These are phyloP conservation scores for Stenurella melanura DNA, from an alignment of 2,888 invertebrate genomes.

Conservation along the genomic window DNA sequence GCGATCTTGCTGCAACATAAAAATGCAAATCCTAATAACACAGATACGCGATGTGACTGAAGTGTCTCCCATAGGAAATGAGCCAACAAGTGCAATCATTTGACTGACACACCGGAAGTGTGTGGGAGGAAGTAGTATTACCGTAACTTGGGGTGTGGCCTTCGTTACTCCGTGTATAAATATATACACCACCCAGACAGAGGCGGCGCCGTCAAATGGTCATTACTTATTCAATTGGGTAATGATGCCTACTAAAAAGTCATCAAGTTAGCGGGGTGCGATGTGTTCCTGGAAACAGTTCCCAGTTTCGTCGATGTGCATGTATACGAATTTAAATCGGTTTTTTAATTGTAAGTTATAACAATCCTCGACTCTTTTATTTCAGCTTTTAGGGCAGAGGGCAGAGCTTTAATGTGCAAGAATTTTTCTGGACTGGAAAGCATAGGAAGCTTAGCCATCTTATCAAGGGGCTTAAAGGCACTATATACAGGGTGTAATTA, in stretches of 20 bases:
- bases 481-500: too few species aligned
- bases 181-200: slow-evolving; percentile 28
- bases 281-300: slow-evolving; percentile 1
- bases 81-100: slow-evolving; percentile 42
- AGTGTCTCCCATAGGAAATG: slow-evolving; percentile 38
- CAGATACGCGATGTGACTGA: slow-evolving; percentile 18
- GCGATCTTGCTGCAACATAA: neutral
- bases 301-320: neutral
- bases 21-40: slow-evolving; percentile 30
- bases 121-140: slow-evolving; percentile 60
- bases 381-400: too few species aligned
- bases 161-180: slow-evolving; percentile 20
- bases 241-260: slow-evolving; percentile 15
- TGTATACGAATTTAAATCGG: neutral
- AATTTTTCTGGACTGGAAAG: too few species aligned
- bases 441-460: too few species aligned
- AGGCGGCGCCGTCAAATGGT: slow-evolving; percentile 23
- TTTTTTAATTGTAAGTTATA: neutral
- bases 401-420: too few species aligned
- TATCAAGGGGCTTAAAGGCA: too few species aligned
- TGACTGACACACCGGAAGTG: slow-evolving; percentile 53
- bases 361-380: neutral
- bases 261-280: slow-evolving; percentile 9
- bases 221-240: slow-evolving; percentile 25
- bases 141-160: slow-evolving; percentile 55